phyloP scores from a whole-genome alignment of 2,797 vertebrate species.

The Catostomus latipinnis region DNA sequence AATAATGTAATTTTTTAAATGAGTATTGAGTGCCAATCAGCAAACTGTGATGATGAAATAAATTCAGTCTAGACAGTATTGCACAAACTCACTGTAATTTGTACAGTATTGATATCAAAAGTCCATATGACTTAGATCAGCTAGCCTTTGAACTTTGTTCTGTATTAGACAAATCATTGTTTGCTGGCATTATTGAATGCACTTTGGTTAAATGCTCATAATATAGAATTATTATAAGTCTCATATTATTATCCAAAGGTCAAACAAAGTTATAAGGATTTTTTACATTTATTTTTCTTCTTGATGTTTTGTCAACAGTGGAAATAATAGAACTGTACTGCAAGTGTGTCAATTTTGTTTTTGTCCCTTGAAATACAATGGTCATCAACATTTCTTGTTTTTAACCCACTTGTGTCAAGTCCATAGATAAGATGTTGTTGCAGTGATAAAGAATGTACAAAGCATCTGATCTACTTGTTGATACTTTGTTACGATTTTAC shows the following conservation, averaged over 20 bases:
- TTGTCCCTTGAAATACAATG: neutral
- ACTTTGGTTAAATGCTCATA: neutral
- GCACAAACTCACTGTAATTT: slow-evolving; percentile 56
- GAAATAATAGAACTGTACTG: neutral
- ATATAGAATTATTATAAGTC: neutral
- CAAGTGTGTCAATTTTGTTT: neutral
- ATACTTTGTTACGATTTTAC: slow-evolving; percentile 29
- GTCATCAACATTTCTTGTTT: neutral
- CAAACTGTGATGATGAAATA: slow-evolving; percentile 56
- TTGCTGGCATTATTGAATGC: neutral
- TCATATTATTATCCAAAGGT: neutral
- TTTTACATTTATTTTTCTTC: neutral
- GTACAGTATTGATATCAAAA: slow-evolving; percentile 58
- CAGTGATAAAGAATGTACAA: slow-evolving; percentile 10
- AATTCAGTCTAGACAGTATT: slow-evolving; percentile 63
- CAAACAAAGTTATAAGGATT: neutral
- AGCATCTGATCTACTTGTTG: neutral
- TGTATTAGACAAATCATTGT: slow-evolving; percentile 45
- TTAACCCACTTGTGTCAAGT: neutral
- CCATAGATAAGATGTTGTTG: slow-evolving; percentile 24
- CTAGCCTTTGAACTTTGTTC: slow-evolving; percentile 55
- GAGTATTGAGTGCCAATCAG: slow-evolving; percentile 25
- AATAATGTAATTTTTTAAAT: slow-evolving; percentile 3
- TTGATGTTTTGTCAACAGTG: neutral
- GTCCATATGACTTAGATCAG: slow-evolving; percentile 58